Evolutionary conservation across 2,113 vertebrate species (phyloP).

Genomic region (Lucifuga dentata): DNA sequence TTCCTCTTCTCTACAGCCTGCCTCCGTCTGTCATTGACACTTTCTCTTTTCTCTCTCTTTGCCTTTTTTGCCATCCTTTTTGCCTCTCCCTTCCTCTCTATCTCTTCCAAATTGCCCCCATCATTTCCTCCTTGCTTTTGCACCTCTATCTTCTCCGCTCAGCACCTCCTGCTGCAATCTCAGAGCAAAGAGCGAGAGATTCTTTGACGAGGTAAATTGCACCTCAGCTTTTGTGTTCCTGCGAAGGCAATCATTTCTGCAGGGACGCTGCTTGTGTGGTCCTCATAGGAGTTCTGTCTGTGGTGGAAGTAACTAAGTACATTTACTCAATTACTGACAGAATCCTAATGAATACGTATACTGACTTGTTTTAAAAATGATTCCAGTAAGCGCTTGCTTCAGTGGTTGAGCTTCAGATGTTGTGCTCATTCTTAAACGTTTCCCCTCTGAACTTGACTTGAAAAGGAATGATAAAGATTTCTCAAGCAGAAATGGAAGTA

Average conservation of each 20-base stretch:
- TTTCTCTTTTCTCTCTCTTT: background rate
- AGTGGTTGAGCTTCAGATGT: no score
- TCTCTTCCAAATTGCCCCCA: background rate
- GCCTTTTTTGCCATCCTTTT: slow-evolving; percentile 6
- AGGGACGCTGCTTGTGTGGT: slow-evolving; percentile 45
- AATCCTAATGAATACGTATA: no score
- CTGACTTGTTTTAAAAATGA: no score
- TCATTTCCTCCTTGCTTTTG: slow-evolving; percentile 40
- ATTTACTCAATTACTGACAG: background rate
- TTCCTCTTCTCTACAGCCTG: slow-evolving; percentile 43
- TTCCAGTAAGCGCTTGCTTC: no score
- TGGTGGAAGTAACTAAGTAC: no score
- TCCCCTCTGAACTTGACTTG: no score
- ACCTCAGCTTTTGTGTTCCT: slow-evolving; percentile 69
- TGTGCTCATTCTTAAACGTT: no score
- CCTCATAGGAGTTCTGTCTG: slow-evolving; percentile 19
- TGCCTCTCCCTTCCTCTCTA: slow-evolving; percentile 11
- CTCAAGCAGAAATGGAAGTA: no score
- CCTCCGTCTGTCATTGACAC: slow-evolving; percentile 34
- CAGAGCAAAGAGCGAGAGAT: slow-evolving; percentile 33
- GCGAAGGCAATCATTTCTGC: slow-evolving; percentile 55
- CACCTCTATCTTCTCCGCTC: slow-evolving; percentile 34
- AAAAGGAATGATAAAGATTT: no score
- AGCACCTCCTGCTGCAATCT: slow-evolving; percentile 56
- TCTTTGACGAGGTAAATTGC: slow-evolving; percentile 65